Evolutionary conservation across 2,888 invertebrate genomes (phyloP).

Genomic region (Acronicta aceris): DNA sequence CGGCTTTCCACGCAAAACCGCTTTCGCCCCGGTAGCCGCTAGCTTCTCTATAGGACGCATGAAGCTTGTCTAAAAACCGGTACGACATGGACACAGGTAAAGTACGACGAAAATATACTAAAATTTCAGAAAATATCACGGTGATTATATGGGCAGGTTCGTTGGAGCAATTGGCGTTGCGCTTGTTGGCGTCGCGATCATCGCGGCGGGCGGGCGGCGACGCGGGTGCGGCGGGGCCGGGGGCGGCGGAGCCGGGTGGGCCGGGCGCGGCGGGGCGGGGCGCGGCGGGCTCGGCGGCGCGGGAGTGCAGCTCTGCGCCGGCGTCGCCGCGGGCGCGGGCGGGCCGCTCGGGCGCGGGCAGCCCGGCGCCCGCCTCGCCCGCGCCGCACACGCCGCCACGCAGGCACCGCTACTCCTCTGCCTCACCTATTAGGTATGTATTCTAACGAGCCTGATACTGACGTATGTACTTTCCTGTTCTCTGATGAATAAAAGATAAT

Average conservation of each 20-base stretch:
- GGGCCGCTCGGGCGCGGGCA: constrained; percentile 88
- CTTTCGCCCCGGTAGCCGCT: constrained; percentile 46
- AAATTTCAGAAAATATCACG: constrained; percentile 2
- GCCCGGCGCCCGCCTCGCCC: constrained; percentile 76
- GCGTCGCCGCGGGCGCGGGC: constrained; percentile 92
- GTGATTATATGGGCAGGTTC: constrained; percentile 71
- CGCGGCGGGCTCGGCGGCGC: constrained; percentile 55
- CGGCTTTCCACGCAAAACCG: constrained; percentile 50
- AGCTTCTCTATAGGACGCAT: constrained; percentile 51
- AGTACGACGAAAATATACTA: background rate
- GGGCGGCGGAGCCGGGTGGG: constrained; percentile 26
- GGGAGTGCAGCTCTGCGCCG: constrained; percentile 81
- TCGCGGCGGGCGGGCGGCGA: constrained; percentile 41
- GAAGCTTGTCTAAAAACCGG: constrained; percentile 50
- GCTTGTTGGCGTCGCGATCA: constrained; percentile 75
- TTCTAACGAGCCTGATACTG: background rate
- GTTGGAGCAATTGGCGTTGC: constrained; percentile 81
- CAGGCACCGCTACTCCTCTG: constrained; percentile 92
- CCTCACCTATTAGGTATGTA: constrained; percentile 92
- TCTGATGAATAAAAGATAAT: too few species aligned
- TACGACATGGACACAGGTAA: constrained; percentile 44
- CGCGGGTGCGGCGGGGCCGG: constrained; percentile 37
- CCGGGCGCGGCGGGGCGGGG: constrained; percentile 35
- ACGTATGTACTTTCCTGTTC: background rate
- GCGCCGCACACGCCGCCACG: constrained; percentile 77